Percentiles rank a stretch among this genome's conserved stretches.
These are phyloP conservation scores for Pseudochirops corinnae DNA, from an alignment of 2,797 vertebrate genomes.

Conservation along the genomic window DNA sequence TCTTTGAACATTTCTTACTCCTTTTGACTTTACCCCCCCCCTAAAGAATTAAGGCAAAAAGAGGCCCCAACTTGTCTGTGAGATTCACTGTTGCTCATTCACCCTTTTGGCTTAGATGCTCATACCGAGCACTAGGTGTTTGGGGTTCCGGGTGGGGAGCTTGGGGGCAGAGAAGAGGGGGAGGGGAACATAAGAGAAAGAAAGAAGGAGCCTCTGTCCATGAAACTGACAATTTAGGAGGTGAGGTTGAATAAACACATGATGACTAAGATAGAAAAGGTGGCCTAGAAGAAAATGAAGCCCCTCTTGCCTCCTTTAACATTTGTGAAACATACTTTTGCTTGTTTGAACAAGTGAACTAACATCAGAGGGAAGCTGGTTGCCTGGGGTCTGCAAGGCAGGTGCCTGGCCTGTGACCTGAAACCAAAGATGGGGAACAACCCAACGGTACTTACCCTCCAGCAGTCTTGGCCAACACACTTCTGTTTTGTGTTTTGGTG, in stretches of 20 bases:
- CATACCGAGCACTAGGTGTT: neutral
- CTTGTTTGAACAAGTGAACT: slow-evolving; percentile 69
- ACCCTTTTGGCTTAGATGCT: neutral
- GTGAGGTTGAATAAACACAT: neutral
- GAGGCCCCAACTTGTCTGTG: neutral
- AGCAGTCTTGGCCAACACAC: slow-evolving; percentile 47
- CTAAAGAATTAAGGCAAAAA: neutral
- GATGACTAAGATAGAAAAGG: neutral
- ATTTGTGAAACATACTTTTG: slow-evolving; percentile 35
- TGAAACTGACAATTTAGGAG: neutral
- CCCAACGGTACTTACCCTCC: slow-evolving; percentile 31
- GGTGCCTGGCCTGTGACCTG: slow-evolving; percentile 58
- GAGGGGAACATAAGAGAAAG: neutral
- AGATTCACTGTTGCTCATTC: neutral
- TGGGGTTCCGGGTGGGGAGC: neutral
- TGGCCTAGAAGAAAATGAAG: neutral
- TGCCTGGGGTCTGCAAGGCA: slow-evolving; percentile 59
- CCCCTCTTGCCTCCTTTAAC: slow-evolving; percentile 8
- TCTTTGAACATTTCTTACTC: neutral
- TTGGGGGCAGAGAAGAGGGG: neutral
- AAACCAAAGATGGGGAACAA: slow-evolving; percentile 71
- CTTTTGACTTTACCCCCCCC: neutral
- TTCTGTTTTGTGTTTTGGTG: slow-evolving; percentile 62
- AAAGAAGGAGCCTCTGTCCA: neutral
- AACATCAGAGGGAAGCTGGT: slow-evolving; percentile 40